Evolutionary conservation across 2,797 vertebrate species (phyloP), one percentile per base, ranked within the genome.

Genomic region (Danionella dracula): DNA sequence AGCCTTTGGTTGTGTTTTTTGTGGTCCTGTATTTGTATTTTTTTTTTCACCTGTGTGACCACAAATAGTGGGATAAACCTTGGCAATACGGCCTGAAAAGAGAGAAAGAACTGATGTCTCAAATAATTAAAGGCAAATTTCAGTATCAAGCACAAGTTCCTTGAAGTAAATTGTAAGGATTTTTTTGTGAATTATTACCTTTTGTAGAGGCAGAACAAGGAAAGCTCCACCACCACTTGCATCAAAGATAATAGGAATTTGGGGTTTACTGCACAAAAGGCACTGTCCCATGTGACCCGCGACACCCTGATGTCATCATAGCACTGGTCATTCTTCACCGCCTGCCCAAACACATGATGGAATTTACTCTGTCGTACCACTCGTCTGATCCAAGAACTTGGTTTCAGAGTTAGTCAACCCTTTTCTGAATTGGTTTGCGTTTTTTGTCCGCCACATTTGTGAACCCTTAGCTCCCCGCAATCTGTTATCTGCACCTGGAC

Each of bases 361-460:
- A 98, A 98, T 84, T 99, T 99, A 89, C 96, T 99, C 91, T 95
- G 93, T 65, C 96, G 93, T 82, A 99, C 96, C 82, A 99, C 96
- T 83, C 95, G 93, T 85, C 96, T 92, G 92, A 96, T 92, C 5
- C 8, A 29, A 13, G 50, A 2, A 6, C 8, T 23, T 8, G 15
- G 5, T 5, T 34, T 5, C 20, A 21, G n/a, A n/a, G n/a, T n/a
- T n/a, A n/a, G n/a, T n/a, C n/a, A n/a, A n/a, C n/a, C n/a, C n/a
- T n/a, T n/a, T n/a, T n/a, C n/a, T n/a, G n/a, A n/a, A n/a, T n/a
- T n/a, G n/a, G n/a, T n/a, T n/a, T n/a, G n/a, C n/a, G n/a, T n/a
- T n/a, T n/a, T n/a, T n/a, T n/a, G n/a, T n/a, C n/a, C n/a, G n/a
- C n/a, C n/a, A n/a, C n/a, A n/a, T n/a, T n/a, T n/a, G n/a, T n/a